Evolutionary conservation across 2,888 invertebrate species (phyloP), one percentile per base, ranked within the genome.

Genomic region (Drosophila parthenogenetica): DNA sequence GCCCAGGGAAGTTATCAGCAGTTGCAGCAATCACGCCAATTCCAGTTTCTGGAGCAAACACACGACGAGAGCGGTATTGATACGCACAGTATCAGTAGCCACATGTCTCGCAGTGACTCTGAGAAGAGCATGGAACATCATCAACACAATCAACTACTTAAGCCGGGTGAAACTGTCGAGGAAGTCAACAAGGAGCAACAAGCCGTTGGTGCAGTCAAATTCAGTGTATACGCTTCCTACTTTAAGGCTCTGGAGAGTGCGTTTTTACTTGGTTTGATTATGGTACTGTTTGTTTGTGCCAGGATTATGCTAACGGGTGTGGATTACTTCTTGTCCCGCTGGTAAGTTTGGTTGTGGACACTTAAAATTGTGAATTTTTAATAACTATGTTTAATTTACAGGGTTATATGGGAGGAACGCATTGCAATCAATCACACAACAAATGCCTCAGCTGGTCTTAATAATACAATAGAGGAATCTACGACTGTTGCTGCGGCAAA

Each of bases 301-400:
- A 95, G 96, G 89, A 90, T 93, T 0, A 91, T 94, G 17, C 94
- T 95, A 0, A 95, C 95, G 16, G 94, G 94, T 0, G 93, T 94
- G 0, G 97, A 97, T 84, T 96, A 94, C 81, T 97, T 96, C 93
- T 93, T 96, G 0, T 95, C 95, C 77, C 94, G 94, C 82, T 96
- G 96, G 96, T 95, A 90, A 83, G 81, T 55, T 5, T 11, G 0
- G 43, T 5, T 13, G 4, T 11, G 1, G 17, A 10, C 10, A 2
- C 11, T 11, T n/a, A 11, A 10, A 13, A 2, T 29, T 5, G 1
- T 29, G 1, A 11, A 5, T 5, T 1, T 3, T 57, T 25, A 49
- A 2, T 35, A 13, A 57, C 5, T 16, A n/a, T 48, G 3, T 19
- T 16, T 11, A 22, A 13, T 22, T 19, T 3, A 1, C 53, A 92